phyloP scores from a whole-genome alignment of 2,113 vertebrate species.

The human region GRCh38 chr3:174156501-174157000 shows the following conservation, averaged over 20 bases:
- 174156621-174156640: background rate
- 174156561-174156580: background rate
- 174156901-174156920: background rate
- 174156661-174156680: background rate
- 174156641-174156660: background rate
- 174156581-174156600: background rate
- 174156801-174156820: background rate
- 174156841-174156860: background rate
- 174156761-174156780: background rate
- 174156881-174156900: background rate
- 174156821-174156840: background rate
- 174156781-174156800: background rate
- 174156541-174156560: background rate
- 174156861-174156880: background rate
- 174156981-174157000: background rate
- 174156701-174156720: background rate
- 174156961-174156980: background rate
- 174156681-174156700: background rate
- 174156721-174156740: background rate
- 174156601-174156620: background rate
- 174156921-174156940: background rate
- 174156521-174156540: background rate
- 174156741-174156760: background rate
- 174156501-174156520: background rate
- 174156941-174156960: background rate